A percentile compares a stretch with the other conserved stretches of the same genome.
phyloP scores from a whole-genome alignment of 2,888 invertebrate genomes.

The Candidula unifasciata region DNA sequence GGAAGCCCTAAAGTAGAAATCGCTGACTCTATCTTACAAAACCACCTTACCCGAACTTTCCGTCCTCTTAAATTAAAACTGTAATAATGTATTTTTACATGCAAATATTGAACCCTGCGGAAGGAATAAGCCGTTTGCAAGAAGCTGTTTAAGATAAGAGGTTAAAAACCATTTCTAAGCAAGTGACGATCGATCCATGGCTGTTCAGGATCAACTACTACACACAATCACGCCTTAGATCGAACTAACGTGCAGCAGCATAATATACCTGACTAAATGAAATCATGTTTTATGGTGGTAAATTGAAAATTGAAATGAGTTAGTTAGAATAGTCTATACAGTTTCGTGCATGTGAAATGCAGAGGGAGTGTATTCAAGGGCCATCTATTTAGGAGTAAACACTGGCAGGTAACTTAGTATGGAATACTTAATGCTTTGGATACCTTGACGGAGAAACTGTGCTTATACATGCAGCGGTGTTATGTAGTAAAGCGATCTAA shows the following conservation, averaged over 20 bases:
- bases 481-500: too few relatives aligned
- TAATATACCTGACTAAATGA: background rate
- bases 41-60: too few relatives aligned
- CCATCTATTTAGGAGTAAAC: too few relatives aligned
- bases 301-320: background rate
- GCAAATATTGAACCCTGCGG: background rate
- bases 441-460: too few relatives aligned
- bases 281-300: background rate
- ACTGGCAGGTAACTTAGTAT: too few relatives aligned
- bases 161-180: constrained; percentile 2
- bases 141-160: constrained; percentile 16
- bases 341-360: too few relatives aligned
- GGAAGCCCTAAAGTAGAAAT: too few relatives aligned
- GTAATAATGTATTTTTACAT: background rate
- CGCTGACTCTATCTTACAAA: too few relatives aligned
- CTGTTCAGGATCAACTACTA: background rate
- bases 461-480: too few relatives aligned
- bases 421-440: too few relatives aligned
- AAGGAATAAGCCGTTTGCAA: background rate
- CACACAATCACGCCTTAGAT: background rate
- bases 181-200: constrained; percentile 19
- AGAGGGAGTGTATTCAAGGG: too few relatives aligned
- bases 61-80: too few relatives aligned
- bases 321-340: background rate
- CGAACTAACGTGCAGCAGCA: background rate